Conservation (phyloP, 1,140 invertebrate species). For the Colletes gigas region DNA sequence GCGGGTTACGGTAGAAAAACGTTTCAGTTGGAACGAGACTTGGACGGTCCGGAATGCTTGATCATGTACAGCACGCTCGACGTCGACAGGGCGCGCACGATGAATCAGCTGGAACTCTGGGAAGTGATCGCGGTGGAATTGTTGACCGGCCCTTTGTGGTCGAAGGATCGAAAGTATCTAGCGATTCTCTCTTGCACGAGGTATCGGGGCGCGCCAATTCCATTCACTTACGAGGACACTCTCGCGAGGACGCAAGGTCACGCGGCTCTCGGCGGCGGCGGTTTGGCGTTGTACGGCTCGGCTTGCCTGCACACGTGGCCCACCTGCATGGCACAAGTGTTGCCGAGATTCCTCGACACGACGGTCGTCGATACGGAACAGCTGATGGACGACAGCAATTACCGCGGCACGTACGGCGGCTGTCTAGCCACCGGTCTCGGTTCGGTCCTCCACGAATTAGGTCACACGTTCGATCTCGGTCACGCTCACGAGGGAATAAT, state of each 20-base stretch:
- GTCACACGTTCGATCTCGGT: constrained; percentile 96
- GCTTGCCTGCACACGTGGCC: constrained; percentile 96
- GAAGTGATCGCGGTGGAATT: constrained; percentile 90
- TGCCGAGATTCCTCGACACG: constrained; percentile 82
- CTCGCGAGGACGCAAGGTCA: constrained; percentile 90
- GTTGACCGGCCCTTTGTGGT: constrained; percentile 85
- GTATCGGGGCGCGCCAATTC: constrained; percentile 85
- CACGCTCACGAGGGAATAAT: constrained; percentile 96
- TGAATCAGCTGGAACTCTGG: constrained; percentile 92
- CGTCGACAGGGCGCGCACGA: constrained; percentile 86
- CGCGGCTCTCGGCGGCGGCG: constrained; percentile 93
- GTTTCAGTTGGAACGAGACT: constrained; percentile 88
- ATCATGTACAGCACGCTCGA: constrained; percentile 88
- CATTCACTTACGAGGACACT: constrained; percentile 87
- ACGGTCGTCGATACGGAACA: constrained; percentile 85
- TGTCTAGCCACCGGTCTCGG: constrained; percentile 96
- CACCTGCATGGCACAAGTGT: constrained; percentile 83
- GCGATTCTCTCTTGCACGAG: constrained; percentile 94
- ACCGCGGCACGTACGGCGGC: constrained; percentile 91
- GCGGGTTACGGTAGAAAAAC: constrained; percentile 90
- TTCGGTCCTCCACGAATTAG: constrained; percentile 96
- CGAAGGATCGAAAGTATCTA: constrained; percentile 90
- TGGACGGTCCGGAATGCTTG: constrained; percentile 84
- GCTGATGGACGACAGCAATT: constrained; percentile 94
- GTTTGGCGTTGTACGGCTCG: constrained; percentile 94